A percentile compares a stretch with the other conserved stretches of the same genome.
These are phyloP conservation scores for Prinia subflava DNA, from an alignment of 2,113 vertebrate species.

Conservation along the genomic window DNA sequence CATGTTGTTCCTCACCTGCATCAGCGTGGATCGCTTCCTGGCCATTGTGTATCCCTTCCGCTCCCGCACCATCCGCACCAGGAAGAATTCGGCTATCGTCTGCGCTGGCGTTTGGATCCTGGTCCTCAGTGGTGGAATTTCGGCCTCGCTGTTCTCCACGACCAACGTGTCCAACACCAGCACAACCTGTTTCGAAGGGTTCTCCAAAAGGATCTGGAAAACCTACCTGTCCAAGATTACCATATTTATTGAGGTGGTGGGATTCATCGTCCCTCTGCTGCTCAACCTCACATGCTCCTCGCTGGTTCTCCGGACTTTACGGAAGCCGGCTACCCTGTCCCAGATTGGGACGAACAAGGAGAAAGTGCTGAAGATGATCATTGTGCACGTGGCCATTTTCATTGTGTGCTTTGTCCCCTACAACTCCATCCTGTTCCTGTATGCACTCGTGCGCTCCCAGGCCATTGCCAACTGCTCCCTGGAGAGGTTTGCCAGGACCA, in stretches of 20 bases:
- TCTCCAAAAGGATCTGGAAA: constrained; percentile 95
- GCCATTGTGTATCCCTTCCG: constrained; percentile 94
- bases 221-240: constrained; percentile 97
- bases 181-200: constrained; percentile 95
- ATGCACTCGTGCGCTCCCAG: constrained; percentile 92
- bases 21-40: constrained; percentile 94
- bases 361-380: constrained; percentile 93
- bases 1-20: constrained; percentile 98
- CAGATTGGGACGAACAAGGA: constrained; percentile 93
- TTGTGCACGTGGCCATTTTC: constrained; percentile 93
- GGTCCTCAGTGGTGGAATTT: constrained; percentile 93
- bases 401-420: constrained; percentile 96
- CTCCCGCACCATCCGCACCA: constrained; percentile 88
- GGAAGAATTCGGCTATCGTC: constrained; percentile 86
- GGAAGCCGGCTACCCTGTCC: constrained; percentile 85
- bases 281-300: constrained; percentile 93
- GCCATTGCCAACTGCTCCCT: constrained; percentile 87
- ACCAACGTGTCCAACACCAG: constrained; percentile 86
- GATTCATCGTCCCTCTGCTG: constrained; percentile 91
- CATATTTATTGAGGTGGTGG: constrained; percentile 97
- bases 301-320: constrained; percentile 88
- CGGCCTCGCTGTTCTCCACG: constrained; percentile 93
- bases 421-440: constrained; percentile 94
- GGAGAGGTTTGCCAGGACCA: constrained; percentile 88
- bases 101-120: constrained; percentile 92